Base-by-base conservation (phyloP, 2,113 vertebrate genomes). In the Campylorhamphus procurvoides region DNA sequence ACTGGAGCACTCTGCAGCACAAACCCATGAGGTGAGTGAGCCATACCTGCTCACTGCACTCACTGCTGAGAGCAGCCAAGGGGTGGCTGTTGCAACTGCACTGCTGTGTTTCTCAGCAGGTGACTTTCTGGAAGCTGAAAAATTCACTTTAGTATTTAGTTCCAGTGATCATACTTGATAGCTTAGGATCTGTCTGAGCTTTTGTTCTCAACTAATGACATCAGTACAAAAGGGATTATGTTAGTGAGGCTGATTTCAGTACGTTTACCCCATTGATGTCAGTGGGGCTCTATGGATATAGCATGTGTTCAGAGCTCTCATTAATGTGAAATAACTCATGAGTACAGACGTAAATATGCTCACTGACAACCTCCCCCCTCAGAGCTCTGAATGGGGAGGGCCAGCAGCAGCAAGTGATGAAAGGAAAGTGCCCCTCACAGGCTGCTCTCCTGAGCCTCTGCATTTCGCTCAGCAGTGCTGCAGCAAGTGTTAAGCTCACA, bases 81-180 rank as follows among this genome's bases (percentile, higher is more conserved):
- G 62, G 64, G 58, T 0, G 1, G 20, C 47, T 46, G 42, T 39
- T 64, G 35, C 0, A 3, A 40, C 20, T 28, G 3, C 0, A 1
- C 31, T 72, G 50, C 50, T 1, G 0, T 79, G n/a, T 8, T 49
- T 53, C 49, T 87, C 74, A 59, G 46, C 17, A 37, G 42, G 25
- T 55, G 46, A 33, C 3, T 2, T 64, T 67, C 18, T 24, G 20
- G 24, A 80, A 52, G 44, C n/a, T 62, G 83, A 9, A 83, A 92
- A 64, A 83, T 60, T 37, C 46, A 60, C 46, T 73, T 87, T 24
- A 6, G 6, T 39, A 79, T 73, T 64, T 47, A 58, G 60, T 58
- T 60, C 14, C 17, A 0, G 9, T 60, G 69, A 60, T 90, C 37
- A 44, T 28, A 44, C 29, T 37, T 5, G 2, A 31, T n/a, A 64